phyloP scores from a whole-genome alignment of 2,797 vertebrate species.

The Malacoraja senta region DNA sequence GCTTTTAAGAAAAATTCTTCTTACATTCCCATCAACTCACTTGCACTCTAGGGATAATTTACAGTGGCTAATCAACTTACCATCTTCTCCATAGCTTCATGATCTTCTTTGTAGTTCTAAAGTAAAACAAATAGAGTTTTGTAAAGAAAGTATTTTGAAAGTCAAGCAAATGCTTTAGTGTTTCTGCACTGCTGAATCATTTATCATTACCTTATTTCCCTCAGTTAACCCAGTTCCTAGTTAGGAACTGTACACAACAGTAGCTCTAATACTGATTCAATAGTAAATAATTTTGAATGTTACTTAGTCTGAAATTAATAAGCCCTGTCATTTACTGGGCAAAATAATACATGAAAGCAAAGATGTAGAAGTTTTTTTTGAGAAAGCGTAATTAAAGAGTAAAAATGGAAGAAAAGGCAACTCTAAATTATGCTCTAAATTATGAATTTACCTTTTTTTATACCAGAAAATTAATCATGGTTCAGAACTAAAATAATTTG shows the following conservation, averaged over 20 bases:
- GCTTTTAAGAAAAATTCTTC: no score
- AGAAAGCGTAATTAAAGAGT: neutral
- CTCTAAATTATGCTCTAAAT: neutral
- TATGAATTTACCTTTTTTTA: conserved; percentile 2
- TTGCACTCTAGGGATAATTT: no score
- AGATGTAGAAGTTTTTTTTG: neutral
- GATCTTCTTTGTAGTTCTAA: neutral
- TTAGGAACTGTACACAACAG: neutral
- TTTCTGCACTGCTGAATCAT: neutral
- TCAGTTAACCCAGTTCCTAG: neutral
- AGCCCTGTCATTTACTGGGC: neutral
- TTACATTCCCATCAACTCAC: no score
- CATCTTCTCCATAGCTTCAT: no score
- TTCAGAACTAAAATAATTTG: conserved; percentile 32
- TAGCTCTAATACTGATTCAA: neutral
- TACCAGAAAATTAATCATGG: conserved; percentile 2
- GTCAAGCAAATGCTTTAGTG: neutral
- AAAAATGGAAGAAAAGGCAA: neutral
- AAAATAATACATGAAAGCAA: neutral
- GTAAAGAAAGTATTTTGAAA: neutral
- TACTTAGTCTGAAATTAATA: conserved; percentile 4
- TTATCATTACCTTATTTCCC: neutral
- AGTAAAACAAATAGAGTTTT: neutral
- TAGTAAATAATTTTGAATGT: conserved; percentile 15
- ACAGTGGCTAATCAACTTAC: no score